Evolutionary conservation across 2,888 invertebrate species (phyloP).

Genomic region (Blastobasis lacticolella): DNA sequence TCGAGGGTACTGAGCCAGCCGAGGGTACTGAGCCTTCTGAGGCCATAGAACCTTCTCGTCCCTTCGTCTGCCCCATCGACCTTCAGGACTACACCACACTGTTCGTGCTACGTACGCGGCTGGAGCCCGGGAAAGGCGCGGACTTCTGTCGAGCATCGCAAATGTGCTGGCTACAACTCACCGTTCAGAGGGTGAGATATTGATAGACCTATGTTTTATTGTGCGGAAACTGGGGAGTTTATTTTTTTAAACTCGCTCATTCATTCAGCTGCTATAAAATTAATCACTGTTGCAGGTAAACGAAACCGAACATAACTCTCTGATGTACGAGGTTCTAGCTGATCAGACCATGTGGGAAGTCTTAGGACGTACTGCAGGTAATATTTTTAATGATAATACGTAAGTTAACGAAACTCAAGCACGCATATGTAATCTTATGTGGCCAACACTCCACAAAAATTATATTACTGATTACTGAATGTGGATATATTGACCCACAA

Average conservation of each 20-base stretch:
- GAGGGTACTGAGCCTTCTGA: too few relatives aligned
- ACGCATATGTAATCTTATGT: too few relatives aligned
- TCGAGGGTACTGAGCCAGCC: too few relatives aligned
- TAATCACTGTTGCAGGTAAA: constrained; percentile 46
- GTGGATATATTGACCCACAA: too few relatives aligned
- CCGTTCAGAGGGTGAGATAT: constrained; percentile 75
- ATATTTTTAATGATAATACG: neutral
- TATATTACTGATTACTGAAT: too few relatives aligned
- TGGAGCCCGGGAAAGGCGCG: constrained; percentile 85
- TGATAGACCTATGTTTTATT: neutral
- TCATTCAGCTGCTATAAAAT: too few relatives aligned
- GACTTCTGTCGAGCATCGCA: constrained; percentile 93
- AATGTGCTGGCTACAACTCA: constrained; percentile 87
- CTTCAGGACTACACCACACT: constrained; percentile 89
- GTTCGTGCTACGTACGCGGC: constrained; percentile 83
- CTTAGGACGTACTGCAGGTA: constrained; percentile 90
- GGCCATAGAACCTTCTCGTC: constrained; percentile 37
- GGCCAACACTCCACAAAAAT: too few relatives aligned
- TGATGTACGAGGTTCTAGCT: constrained; percentile 95
- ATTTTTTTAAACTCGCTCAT: too few relatives aligned
- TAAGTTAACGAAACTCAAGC: too few relatives aligned
- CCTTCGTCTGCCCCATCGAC: constrained; percentile 82
- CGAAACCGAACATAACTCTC: constrained; percentile 72
- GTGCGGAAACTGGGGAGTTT: too few relatives aligned
- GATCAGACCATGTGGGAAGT: constrained; percentile 96